Percentiles rank a stretch among this genome's conserved stretches.
These are phyloP conservation scores for Trissoscelio sp. DNA, from an alignment of 2,888 invertebrate species.

Conservation along the genomic window DNA sequence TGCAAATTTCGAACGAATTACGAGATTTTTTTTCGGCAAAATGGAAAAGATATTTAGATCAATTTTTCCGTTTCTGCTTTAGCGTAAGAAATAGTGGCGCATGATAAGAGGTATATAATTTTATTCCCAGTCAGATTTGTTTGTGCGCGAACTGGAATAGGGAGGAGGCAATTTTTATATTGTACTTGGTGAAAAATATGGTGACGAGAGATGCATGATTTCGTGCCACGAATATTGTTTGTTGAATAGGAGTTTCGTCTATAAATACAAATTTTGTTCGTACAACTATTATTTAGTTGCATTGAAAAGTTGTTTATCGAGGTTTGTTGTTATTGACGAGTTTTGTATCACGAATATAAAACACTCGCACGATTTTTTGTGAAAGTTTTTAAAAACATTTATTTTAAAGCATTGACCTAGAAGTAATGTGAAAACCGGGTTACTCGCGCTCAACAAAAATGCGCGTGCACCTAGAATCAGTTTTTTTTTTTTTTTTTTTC, in stretches of 20 bases:
- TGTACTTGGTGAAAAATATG: constrained; percentile 12
- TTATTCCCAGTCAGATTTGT: constrained; percentile 6
- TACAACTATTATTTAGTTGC: not conserved
- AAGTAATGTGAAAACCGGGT: constrained; percentile 8
- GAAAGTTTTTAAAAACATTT: constrained; percentile 12
- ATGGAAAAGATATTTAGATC: constrained; percentile 31
- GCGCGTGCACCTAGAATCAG: too few species aligned
- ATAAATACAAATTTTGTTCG: not conserved
- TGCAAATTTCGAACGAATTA: too few species aligned
- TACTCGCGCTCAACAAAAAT: too few species aligned
- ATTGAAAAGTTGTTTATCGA: not conserved
- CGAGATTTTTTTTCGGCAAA: too few species aligned
- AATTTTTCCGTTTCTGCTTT: constrained; percentile 12
- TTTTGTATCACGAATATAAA: constrained; percentile 13
- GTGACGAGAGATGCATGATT: constrained; percentile 20
- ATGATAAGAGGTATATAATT: constrained; percentile 22
- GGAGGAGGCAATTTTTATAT: not conserved
- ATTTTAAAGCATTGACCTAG: constrained; percentile 2
- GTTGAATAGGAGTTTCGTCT: not conserved
- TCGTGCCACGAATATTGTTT: constrained; percentile 15
- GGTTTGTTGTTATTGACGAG: too few species aligned
- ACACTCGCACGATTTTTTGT: not conserved
- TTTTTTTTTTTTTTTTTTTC: too few species aligned
- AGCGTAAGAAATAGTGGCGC: not conserved
- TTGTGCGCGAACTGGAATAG: not conserved